A percentile compares a stretch with the other conserved stretches of the same genome.
These are phyloP conservation scores for Burhinus oedicnemus DNA, from an alignment of 2,113 vertebrate genomes.

Conservation along the genomic window DNA sequence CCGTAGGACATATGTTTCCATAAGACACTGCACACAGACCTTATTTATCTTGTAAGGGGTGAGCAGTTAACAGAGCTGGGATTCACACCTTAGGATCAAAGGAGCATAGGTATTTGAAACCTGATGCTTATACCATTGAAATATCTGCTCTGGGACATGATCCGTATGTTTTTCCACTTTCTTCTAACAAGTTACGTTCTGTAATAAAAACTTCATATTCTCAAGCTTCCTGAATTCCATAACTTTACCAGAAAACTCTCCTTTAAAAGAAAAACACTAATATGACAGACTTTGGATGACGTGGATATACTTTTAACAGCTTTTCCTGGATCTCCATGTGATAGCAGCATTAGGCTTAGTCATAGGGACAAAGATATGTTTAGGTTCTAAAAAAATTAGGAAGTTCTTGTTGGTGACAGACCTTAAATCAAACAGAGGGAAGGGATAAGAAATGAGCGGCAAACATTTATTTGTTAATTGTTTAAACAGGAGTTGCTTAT, in stretches of 20 bases:
- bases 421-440: background rate
- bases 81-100: slow-evolving; percentile 55
- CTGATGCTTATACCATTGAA: background rate
- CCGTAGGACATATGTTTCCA: background rate
- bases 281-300: background rate
- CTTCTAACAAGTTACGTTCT: background rate
- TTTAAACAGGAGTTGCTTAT: background rate
- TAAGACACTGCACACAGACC: background rate
- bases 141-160: background rate
- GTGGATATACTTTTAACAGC: background rate
- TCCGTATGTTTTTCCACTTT: background rate
- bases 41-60: background rate
- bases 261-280: background rate
- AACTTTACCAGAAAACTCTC: background rate
- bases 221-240: background rate
- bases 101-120: slow-evolving; percentile 18
- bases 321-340: background rate
- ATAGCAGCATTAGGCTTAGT: background rate
- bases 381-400: background rate
- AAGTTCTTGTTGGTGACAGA: background rate
- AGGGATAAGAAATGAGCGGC: background rate
- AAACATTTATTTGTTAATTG: slow-evolving; percentile 28
- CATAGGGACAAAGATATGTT: background rate
- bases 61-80: background rate
- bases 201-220: background rate